phyloP scores from a whole-genome alignment of 2,797 vertebrate genomes.

The Zalophus californianus region DNA sequence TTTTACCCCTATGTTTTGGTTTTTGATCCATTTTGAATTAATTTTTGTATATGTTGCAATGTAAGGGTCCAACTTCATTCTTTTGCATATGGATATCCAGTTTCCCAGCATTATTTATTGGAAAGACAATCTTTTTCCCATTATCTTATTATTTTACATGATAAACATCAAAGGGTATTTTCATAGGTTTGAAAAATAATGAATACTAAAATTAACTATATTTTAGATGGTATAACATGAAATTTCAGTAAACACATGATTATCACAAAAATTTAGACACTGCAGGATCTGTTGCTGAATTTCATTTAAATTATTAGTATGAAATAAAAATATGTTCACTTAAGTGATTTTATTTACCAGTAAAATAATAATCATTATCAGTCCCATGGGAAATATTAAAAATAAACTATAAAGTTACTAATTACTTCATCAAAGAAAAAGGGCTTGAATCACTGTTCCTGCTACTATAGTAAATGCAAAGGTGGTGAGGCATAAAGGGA shows the following conservation, averaged over 20 bases:
- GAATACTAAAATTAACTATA: neutral
- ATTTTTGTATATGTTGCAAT: neutral
- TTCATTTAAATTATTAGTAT: neutral
- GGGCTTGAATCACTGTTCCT: neutral
- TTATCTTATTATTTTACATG: neutral
- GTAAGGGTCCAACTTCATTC: neutral
- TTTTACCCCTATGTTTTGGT: neutral
- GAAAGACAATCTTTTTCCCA: neutral
- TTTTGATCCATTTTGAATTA: neutral
- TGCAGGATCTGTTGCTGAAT: neutral
- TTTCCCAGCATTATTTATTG: neutral
- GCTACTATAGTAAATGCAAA: neutral
- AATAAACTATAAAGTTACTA: neutral
- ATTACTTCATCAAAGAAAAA: neutral
- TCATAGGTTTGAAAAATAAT: neutral
- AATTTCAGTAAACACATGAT: neutral
- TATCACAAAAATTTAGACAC: neutral
- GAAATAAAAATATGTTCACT: neutral
- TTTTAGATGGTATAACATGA: neutral
- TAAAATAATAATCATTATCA: neutral
- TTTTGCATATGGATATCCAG: neutral
- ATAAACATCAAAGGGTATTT: neutral
- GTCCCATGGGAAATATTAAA: neutral
- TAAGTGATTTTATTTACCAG: neutral
- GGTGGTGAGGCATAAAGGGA: neutral